A percentile compares a stretch with the other conserved stretches of the same genome.
phyloP scores from a whole-genome alignment of 2,113 vertebrate species.

The Macaca mulatta region DNA sequence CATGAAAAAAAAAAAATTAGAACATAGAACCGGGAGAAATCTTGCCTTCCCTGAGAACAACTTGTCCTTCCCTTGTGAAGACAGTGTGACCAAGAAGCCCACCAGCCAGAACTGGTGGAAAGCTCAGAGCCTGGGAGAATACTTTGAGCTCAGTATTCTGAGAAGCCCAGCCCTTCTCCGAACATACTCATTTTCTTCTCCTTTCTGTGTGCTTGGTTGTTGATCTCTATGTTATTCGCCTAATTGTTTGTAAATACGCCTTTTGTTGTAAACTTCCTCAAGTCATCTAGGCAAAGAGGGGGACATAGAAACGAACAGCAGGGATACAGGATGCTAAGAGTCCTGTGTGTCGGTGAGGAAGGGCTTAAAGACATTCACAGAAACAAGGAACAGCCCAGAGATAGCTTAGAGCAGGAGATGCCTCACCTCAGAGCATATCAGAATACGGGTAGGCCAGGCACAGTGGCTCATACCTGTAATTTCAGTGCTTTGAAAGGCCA shows the following conservation, averaged over 20 bases:
- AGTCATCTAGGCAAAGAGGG: background rate
- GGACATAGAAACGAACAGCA: background rate
- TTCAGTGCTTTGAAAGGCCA: too few relatives aligned
- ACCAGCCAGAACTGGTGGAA: background rate
- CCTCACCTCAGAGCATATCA: background rate
- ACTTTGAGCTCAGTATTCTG: background rate
- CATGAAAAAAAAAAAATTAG: background rate
- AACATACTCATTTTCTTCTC: background rate
- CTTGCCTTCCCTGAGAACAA: background rate
- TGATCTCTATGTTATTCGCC: background rate
- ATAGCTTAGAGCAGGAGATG: background rate
- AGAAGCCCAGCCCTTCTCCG: background rate
- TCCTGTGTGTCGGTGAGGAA: background rate
- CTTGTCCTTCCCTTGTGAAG: background rate
- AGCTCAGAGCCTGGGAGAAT: background rate
- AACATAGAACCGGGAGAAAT: background rate
- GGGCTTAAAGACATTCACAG: background rate
- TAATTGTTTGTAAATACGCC: background rate
- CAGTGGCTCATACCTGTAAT: too few relatives aligned
- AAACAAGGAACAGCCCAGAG: background rate
- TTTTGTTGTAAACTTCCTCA: background rate
- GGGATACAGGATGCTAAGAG: rapidly evolving
- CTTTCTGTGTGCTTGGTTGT: too few relatives aligned
- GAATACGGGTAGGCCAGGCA: too few relatives aligned
- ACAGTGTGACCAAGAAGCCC: background rate